Base-by-base conservation (phyloP, 2,113 vertebrate genomes). In the Oncorhynchus masou region DNA sequence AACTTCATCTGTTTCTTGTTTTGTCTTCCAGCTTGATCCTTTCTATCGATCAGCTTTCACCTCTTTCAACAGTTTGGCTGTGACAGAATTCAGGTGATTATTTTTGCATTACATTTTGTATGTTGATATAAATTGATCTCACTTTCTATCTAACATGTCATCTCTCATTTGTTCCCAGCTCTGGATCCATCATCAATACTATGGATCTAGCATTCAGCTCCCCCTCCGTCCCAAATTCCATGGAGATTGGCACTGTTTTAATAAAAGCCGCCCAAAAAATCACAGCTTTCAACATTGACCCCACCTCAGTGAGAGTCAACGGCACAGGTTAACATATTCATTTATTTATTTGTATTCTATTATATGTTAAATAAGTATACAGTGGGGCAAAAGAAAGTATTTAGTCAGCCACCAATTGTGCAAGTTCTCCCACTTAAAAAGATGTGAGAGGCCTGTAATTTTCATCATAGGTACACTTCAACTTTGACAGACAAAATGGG, bases 1-100 rank as follows among this genome's bases (percentile, higher is more conserved):
- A 9, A 39, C 0, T 39, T 39, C 2, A 9, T 39, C 8, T 39
- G 8, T 39, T 78, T 81, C 1, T 22, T 79, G 71, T 2, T 70
- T 6, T 79, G 68, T 73, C 39, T 39, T 74, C 19, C 70, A 88
- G 87, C 74, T 87, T 22, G 12, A 62, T 22, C 83, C 82, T 20
- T 15, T 62, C 59, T 88, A 45, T 69, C 1, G 3, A 57, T 0
- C 0, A 4, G 25, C 0, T 39, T 39, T 39, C 39, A 39, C 39
- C 8, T 39, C 39, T 39, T 39, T 39, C 39, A 39, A 2, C 39
- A 39, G 39, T 39, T 39, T 39, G 39, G 2, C 2, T 9, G 39
- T 39, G 39, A 39, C 8, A 39, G 8, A 51, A 15, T 85, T 84
- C 75, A 87, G 83, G 87, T 88, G 80, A 78, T 45, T 9, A 19